Percentiles rank a stretch among this genome's conserved stretches.
Conservation (phyloP, 1,140 invertebrate genomes). For the Aphaenogaster rudis region DNA sequence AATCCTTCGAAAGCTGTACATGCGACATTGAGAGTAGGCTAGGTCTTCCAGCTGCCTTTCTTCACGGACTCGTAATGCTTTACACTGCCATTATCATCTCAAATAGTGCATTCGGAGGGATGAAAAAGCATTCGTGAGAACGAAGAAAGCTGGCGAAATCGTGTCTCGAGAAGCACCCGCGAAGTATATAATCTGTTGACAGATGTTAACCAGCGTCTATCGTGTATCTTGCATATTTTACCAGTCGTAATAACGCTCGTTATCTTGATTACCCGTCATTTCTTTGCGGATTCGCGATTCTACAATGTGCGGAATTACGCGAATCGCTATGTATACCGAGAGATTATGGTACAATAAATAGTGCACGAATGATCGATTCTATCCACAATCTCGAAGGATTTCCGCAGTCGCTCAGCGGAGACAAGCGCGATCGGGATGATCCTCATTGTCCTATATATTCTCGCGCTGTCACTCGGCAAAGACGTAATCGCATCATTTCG, state of each 20-base stretch:
- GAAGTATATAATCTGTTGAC: slow-evolving; percentile 21
- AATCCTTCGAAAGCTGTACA: not conserved
- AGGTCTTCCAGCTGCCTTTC: not conserved
- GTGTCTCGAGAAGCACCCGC: not conserved
- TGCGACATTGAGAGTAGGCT: not conserved
- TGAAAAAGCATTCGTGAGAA: slow-evolving; percentile 32
- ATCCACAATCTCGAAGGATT: not conserved
- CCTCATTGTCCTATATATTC: not conserved
- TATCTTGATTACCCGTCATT: slow-evolving; percentile 14
- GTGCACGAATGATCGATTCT: not conserved
- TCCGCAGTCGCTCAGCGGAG: not conserved
- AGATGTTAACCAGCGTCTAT: not conserved
- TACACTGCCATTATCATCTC: slow-evolving; percentile 22
- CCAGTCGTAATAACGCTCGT: not conserved
- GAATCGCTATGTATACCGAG: slow-evolving; percentile 1
- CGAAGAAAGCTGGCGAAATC: slow-evolving; percentile 13
- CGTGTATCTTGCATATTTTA: slow-evolving; percentile 10
- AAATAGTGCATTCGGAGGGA: not conserved
- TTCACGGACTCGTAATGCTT: not conserved
- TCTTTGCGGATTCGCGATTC: not conserved
- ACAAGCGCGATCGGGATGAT: not conserved
- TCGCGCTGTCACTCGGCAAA: not conserved
- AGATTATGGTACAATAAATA: not conserved
- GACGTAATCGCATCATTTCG: not conserved
- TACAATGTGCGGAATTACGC: slow-evolving; percentile 11